Conservation (phyloP, 2,888 invertebrate species). For the Trissolcus japonicus region DNA sequence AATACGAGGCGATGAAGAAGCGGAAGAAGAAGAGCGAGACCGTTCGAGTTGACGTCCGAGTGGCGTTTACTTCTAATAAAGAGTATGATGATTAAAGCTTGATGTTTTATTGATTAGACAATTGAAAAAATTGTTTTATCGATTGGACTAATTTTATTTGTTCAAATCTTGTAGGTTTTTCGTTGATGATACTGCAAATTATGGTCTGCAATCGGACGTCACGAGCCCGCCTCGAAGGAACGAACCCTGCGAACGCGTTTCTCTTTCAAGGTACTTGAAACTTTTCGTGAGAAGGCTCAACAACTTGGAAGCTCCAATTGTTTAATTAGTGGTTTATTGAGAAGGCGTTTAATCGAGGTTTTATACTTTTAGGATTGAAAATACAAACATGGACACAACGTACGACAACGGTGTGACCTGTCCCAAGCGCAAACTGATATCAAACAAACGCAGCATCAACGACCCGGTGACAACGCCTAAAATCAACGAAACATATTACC, state of each 20-base stretch:
- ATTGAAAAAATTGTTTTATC: neutral
- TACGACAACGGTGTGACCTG: conserved; percentile 71
- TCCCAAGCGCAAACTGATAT: conserved; percentile 71
- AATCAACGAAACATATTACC: conserved; percentile 62
- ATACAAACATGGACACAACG: conserved; percentile 61
- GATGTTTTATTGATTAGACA: conserved; percentile 4
- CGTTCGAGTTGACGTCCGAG: conserved; percentile 34
- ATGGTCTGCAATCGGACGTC: conserved; percentile 43
- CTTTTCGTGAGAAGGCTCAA: neutral
- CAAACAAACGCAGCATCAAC: conserved; percentile 72
- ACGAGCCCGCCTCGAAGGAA: conserved; percentile 49
- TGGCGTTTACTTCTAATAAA: conserved; percentile 51
- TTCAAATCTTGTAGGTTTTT: conserved; percentile 46
- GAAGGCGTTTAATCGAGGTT: neutral
- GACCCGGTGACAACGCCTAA: conserved; percentile 72
- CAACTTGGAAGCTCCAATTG: neutral
- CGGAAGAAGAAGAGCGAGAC: conserved; percentile 59
- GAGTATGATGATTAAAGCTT: conserved; percentile 50
- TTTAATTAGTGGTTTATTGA: neutral
- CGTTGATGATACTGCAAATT: conserved; percentile 55
- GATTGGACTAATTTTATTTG: neutral
- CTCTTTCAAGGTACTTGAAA: conserved; percentile 49
- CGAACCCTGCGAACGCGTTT: conserved; percentile 54
- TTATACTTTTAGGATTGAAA: conserved; percentile 52
- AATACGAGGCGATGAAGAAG: conserved; percentile 76